Conservation (phyloP, 2,888 invertebrate genomes). For the Rhaphigaster nebulosa region DNA sequence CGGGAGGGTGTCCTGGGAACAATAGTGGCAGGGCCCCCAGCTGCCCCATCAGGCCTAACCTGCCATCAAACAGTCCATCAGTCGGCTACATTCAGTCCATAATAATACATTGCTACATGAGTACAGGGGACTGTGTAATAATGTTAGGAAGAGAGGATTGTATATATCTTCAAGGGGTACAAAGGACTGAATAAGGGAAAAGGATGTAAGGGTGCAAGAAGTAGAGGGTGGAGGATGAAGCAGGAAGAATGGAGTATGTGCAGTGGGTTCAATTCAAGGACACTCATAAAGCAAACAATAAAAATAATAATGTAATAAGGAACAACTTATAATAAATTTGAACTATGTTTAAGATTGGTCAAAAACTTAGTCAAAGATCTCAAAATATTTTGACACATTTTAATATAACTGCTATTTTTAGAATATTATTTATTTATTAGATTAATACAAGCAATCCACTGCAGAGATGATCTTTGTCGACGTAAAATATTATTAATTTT, state of each 20-base stretch:
- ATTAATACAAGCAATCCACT: no score
- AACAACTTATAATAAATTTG: no score
- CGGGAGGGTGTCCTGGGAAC: constrained; percentile 68
- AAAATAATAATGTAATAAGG: no score
- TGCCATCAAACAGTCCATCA: constrained; percentile 70
- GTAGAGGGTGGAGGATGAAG: neutral
- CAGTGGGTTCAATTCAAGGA: neutral
- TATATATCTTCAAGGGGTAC: neutral
- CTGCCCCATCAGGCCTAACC: constrained; percentile 85
- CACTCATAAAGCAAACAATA: no score
- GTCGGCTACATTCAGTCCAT: no score
- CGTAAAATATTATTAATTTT: no score
- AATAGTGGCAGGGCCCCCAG: constrained; percentile 81
- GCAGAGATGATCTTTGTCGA: no score
- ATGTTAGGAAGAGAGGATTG: neutral
- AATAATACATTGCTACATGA: constrained; percentile 32
- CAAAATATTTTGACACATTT: no score
- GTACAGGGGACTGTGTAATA: neutral
- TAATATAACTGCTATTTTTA: no score
- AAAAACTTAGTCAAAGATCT: no score
- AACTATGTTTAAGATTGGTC: no score
- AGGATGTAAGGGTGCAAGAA: neutral
- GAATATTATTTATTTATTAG: no score
- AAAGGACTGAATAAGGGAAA: neutral
- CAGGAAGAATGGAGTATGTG: neutral